Base-by-base conservation (phyloP, 2,113 vertebrate genomes). In the Brachyhypopomus gauderio region DNA sequence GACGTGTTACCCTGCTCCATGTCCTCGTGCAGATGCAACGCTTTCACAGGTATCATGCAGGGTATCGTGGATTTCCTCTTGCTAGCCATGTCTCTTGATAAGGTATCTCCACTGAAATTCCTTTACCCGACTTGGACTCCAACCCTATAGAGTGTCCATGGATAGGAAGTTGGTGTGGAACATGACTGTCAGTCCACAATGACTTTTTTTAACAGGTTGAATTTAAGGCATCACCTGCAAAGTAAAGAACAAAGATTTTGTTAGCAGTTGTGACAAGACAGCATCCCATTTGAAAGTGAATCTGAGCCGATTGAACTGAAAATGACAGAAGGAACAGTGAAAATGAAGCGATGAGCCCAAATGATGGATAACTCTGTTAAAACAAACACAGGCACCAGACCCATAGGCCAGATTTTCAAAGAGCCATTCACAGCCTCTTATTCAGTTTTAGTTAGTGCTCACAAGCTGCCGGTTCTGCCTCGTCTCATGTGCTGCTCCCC, bases 41-140 rank as follows among this genome's bases (percentile, higher is more conserved):
- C 88, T 91, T 99, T 99, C 63, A 96, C 91, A 0, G 98, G 97
- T 90, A 99, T 99, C 98, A 99, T 99, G 86, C 98, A 99, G 1
- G 98, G 98, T 14, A 93, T 96, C 14, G 96, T 96, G 19, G 97
- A 98, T 90, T 99, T 99, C 89, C 98, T 94, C 90, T 98, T 99
- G 93, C 98, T 99, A 86, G 98, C 98, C 98, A 99, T 99, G 56
- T 45, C 78, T 90, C 52, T 58, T 76, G 62, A 87, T 81, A 81
- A 82, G 55, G 84, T 81, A 70, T 76, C 84, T 59, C 71, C 82
- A 82, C 85, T 83, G 85, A 88, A 85, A 82, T 79, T 80, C 70
- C 66, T 82, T 80, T 83, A 79, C 89, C 9, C 25, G 80, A 83
- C 59, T 72, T 86, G 66, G 89, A 86, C 77, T 89, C 86, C 80